phyloP scores from a whole-genome alignment of 2,113 vertebrate genomes.

The Archocentrus centrarchus region DNA sequence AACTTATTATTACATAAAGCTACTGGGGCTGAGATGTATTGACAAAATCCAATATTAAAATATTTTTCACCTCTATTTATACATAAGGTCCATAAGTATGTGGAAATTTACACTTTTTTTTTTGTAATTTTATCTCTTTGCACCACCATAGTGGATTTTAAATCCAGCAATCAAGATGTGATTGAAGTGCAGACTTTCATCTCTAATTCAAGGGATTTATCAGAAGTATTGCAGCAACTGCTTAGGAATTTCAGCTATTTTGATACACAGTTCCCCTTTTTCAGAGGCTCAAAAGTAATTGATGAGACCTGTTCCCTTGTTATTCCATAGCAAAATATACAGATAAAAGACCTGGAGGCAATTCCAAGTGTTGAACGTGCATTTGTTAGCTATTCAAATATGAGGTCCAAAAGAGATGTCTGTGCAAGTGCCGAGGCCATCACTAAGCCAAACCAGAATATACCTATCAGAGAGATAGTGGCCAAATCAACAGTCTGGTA shows the following conservation, averaged over 20 bases:
- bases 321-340: background rate
- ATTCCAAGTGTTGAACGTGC: background rate
- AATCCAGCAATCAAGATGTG: too few species aligned
- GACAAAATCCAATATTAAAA: background rate
- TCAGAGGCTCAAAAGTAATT: too few species aligned
- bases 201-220: too few species aligned
- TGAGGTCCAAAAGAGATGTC: too few species aligned
- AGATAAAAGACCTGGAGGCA: background rate
- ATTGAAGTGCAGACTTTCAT: too few species aligned
- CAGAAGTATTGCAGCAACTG: too few species aligned
- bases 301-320: background rate
- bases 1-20: background rate
- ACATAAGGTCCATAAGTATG: background rate
- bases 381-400: background rate
- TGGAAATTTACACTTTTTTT: background rate
- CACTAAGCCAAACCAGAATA: too few species aligned
- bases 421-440: too few species aligned
- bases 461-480: too few species aligned
- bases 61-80: background rate
- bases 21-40: background rate
- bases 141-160: background rate
- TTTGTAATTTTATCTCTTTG: background rate
- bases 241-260: too few species aligned
- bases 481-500: background rate
- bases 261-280: too few species aligned